Evolutionary conservation across 2,797 vertebrate species (phyloP).

Genomic region (Mormyrops attenuatus): DNA sequence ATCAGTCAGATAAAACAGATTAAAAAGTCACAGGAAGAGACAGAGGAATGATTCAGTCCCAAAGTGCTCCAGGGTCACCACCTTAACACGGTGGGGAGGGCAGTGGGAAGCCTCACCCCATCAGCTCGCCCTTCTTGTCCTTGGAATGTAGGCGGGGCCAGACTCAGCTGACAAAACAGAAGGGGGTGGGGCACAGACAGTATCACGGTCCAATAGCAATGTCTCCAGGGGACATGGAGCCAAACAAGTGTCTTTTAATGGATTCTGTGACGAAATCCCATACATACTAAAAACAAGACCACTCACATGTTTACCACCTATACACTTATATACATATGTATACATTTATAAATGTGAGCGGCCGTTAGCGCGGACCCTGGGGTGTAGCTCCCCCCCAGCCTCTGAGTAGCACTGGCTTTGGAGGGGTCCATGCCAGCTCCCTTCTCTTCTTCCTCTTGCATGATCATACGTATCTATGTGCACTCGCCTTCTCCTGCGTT

Average conservation of each 20-base stretch:
- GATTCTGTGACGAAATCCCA: neutral
- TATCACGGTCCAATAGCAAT: slow-evolving; percentile 23
- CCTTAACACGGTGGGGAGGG: slow-evolving; percentile 39
- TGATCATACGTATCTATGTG: neutral
- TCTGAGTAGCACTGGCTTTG: neutral
- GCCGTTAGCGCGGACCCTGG: neutral
- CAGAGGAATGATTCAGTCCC: slow-evolving; percentile 26
- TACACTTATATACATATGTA: slow-evolving; percentile 36
- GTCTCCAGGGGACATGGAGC: neutral
- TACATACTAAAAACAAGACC: slow-evolving; percentile 46
- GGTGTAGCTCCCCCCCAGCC: neutral
- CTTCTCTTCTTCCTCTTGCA: neutral
- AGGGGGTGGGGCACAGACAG: slow-evolving; percentile 23
- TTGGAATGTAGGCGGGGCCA: slow-evolving; percentile 52
- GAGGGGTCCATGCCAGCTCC: neutral
- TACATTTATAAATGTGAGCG: slow-evolving; percentile 32
- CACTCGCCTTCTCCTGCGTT: neutral
- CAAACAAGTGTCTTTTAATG: neutral
- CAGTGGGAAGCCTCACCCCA: slow-evolving; percentile 28
- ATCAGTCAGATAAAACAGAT: slow-evolving; percentile 31
- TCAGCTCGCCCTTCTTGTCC: slow-evolving; percentile 38
- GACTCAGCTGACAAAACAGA: slow-evolving; percentile 26
- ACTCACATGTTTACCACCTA: slow-evolving; percentile 31
- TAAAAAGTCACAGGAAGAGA: slow-evolving; percentile 39
- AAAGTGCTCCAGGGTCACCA: slow-evolving; percentile 28